Conservation (phyloP, 2,797 vertebrate species). For the Coregonus sp. region DNA sequence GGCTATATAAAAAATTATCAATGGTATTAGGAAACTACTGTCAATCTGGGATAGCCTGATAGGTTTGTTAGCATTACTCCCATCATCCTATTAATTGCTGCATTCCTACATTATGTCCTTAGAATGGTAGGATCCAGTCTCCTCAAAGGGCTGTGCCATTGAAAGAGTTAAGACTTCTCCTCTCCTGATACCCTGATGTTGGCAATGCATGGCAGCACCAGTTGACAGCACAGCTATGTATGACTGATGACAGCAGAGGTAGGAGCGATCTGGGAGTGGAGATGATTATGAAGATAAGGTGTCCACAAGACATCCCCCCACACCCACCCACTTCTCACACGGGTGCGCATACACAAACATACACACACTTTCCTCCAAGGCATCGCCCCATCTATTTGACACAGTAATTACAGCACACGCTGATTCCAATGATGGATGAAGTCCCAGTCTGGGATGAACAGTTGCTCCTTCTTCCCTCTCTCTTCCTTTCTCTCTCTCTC, state of each 20-base stretch:
- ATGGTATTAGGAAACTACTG: neutral
- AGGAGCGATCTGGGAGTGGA: constrained; percentile 58
- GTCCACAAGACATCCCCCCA: constrained; percentile 54
- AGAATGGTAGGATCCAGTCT: constrained; percentile 48
- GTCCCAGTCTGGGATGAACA: constrained; percentile 78
- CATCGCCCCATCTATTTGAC: constrained; percentile 83
- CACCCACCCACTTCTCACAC: neutral
- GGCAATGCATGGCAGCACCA: constrained; percentile 77
- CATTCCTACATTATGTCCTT: constrained; percentile 32
- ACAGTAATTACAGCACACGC: constrained; percentile 87
- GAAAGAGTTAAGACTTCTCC: constrained; percentile 64
- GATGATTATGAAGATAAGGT: constrained; percentile 75
- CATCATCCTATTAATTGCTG: constrained; percentile 13
- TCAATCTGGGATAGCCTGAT: neutral
- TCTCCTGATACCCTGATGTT: constrained; percentile 67
- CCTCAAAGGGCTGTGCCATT: constrained; percentile 25
- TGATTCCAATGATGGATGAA: constrained; percentile 87
- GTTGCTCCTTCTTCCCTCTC: constrained; percentile 44
- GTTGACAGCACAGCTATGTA: constrained; percentile 78
- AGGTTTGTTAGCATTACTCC: neutral
- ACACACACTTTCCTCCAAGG: constrained; percentile 69
- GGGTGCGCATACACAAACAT: neutral
- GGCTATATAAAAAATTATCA: neutral
- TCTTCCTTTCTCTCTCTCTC: constrained; percentile 27
- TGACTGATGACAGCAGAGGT: constrained; percentile 80